Evolutionary conservation across 2,113 vertebrate species (phyloP).

Genomic region (Oreochromis aureus): DNA sequence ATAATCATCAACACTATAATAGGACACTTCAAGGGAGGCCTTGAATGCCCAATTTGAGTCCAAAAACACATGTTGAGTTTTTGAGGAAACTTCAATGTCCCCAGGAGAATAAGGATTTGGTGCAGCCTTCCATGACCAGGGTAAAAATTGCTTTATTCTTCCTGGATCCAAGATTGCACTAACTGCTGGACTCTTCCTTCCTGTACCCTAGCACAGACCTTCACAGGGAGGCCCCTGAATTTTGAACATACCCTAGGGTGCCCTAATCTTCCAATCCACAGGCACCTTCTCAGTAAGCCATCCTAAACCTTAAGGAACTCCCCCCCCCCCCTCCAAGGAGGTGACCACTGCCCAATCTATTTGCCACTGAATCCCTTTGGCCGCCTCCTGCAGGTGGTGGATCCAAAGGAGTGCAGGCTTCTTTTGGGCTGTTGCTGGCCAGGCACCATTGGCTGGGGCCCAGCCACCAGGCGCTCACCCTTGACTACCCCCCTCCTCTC

Average conservation of each 20-base stretch:
- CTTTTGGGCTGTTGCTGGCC: no score
- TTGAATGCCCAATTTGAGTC: not conserved
- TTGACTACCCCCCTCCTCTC: not conserved
- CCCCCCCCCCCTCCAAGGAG: not conserved
- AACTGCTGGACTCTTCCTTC: not conserved
- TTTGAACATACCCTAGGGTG: not conserved
- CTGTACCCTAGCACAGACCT: not conserved
- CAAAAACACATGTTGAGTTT: not conserved
- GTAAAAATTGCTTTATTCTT: not conserved
- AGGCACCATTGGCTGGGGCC: no score
- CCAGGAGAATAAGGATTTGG: not conserved
- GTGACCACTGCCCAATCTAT: not conserved
- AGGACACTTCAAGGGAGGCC: not conserved
- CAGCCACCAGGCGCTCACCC: no score
- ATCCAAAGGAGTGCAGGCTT: no score
- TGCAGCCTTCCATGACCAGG: not conserved
- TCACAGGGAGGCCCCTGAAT: not conserved
- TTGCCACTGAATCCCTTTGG: rapidly evolving
- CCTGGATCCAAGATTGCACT: not conserved
- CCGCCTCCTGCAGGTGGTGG: no score
- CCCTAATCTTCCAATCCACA: no score
- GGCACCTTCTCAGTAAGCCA: not conserved
- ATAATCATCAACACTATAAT: not conserved
- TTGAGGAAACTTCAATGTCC: not conserved
- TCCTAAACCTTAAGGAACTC: not conserved